Evolutionary conservation across 1,140 invertebrate species (phyloP), one percentile per base, ranked within the genome.

Genomic region (Vanessa tameamea): DNA sequence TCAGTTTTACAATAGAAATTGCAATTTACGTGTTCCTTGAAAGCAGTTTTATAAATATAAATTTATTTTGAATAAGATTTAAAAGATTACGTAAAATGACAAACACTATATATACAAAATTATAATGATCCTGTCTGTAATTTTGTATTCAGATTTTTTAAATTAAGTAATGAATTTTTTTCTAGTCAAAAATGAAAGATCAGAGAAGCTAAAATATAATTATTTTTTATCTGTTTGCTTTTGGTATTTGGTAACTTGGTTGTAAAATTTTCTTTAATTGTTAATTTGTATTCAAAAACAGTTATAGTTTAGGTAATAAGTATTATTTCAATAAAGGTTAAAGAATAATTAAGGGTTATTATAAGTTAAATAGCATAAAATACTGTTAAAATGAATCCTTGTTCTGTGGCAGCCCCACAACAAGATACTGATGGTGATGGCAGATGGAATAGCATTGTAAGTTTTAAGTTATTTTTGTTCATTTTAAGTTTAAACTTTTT

Each of bases 371-470:
- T 20, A 23, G 16, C 20, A 37, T 31, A 61, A 43, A 26, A 59
- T 43, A 61, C 31, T 15, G 26, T 23, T 72, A 87, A 77, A 72
- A 94, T 94, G 93, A 95, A 94, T 91, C 93, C 94, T 82, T 95
- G 95, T 79, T 92, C 94, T 63, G 88, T 94, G 65, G 94, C 95
- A 76, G 88, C 94, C 70, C 94, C 94, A 76, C 90, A 95, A 75
- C 93, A 94, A 85, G 95, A 96, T 90, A 85, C 92, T 66, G 94
- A 95, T 74, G 95, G 95, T 59, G 95, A 96, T 86, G 94, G 94
- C 77, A 86, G 95, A 77, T 96, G 95, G 95, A 94, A 95, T 85
- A 95, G 94, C 84, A 94, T 95, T 92, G 94, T 95, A 91, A 93
- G 91, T 85, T 76, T 79, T 43, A 43, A 55, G 16, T 43, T 31